These are phyloP conservation scores for Neotoma lepida DNA, from an alignment of 2,113 vertebrate genomes.

Conservation along the genomic window DNA sequence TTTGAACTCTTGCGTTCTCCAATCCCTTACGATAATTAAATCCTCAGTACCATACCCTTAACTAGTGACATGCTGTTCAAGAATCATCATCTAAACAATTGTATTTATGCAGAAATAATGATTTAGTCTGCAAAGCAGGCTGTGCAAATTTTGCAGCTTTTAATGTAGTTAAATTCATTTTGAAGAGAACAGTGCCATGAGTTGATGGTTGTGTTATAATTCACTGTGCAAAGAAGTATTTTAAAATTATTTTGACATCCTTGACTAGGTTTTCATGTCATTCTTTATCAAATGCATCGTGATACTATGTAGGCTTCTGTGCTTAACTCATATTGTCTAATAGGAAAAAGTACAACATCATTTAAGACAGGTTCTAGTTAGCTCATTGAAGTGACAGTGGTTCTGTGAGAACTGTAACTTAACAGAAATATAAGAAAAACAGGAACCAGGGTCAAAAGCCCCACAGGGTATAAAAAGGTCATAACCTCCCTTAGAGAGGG, in stretches of 20 bases:
- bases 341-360: conserved; percentile 40
- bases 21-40: conserved; percentile 61
- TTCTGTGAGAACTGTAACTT: conserved; percentile 51
- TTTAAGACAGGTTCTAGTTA: conserved; percentile 45
- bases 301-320: conserved; percentile 31
- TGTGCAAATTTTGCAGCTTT: conserved; percentile 28
- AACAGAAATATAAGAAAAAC: conserved; percentile 48
- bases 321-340: conserved; percentile 30
- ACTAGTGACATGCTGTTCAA: conserved; percentile 59
- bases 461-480: conserved; percentile 84
- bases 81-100: conserved; percentile 56
- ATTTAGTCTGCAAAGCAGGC: conserved; percentile 23
- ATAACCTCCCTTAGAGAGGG: conserved; percentile 86
- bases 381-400: conserved; percentile 57
- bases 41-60: conserved; percentile 25
- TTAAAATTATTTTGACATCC: conserved; percentile 61
- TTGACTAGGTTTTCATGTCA: conserved; percentile 44
- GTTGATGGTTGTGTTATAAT: conserved; percentile 39
- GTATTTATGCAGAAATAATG: conserved; percentile 27
- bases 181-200: conserved; percentile 24
- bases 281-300: conserved; percentile 38
- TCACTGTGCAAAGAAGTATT: conserved; percentile 15
- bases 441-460: conserved; percentile 77
- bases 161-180: conserved; percentile 56
- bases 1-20: not conserved